A percentile compares a stretch with the other conserved stretches of the same genome.
phyloP scores from a whole-genome alignment of 2,888 invertebrate species.

The Drosophila emarginata region DNA sequence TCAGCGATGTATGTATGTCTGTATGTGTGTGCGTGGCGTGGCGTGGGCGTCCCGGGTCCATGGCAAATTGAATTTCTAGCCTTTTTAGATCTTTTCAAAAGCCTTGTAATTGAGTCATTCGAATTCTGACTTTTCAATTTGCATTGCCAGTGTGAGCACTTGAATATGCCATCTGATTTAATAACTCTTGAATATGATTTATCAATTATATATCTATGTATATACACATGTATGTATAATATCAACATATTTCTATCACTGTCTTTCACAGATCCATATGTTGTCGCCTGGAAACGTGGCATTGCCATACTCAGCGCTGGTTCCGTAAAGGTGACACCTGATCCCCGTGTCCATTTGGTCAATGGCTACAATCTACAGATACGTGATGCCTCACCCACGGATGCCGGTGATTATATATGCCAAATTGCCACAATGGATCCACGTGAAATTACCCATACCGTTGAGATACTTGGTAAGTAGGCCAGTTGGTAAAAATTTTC shows the following conservation, averaged over 20 bases:
- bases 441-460: conserved; percentile 86
- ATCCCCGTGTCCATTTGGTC: conserved; percentile 85
- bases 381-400: conserved; percentile 85
- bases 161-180: conserved; percentile 45
- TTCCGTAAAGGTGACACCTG: conserved; percentile 86
- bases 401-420: conserved; percentile 87
- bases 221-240: neutral
- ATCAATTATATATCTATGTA: conserved; percentile 39
- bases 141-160: conserved; percentile 37
- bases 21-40: too few species aligned
- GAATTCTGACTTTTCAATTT: conserved; percentile 75
- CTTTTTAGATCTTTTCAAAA: conserved; percentile 74
- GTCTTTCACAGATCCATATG: conserved; percentile 84
- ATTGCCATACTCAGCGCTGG: conserved; percentile 87
- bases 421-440: conserved; percentile 87
- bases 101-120: conserved; percentile 75
- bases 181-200: conserved; percentile 64
- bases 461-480: conserved; percentile 87
- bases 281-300: conserved; percentile 87
- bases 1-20: conserved; percentile 15
- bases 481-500: conserved; percentile 19
- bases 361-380: conserved; percentile 87
- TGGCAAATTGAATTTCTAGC: conserved; percentile 77
- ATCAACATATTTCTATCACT: neutral
- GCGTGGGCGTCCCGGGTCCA: conserved; percentile 55